phyloP scores from a whole-genome alignment of 2,113 vertebrate genomes.

The Phocoena phocoena region DNA sequence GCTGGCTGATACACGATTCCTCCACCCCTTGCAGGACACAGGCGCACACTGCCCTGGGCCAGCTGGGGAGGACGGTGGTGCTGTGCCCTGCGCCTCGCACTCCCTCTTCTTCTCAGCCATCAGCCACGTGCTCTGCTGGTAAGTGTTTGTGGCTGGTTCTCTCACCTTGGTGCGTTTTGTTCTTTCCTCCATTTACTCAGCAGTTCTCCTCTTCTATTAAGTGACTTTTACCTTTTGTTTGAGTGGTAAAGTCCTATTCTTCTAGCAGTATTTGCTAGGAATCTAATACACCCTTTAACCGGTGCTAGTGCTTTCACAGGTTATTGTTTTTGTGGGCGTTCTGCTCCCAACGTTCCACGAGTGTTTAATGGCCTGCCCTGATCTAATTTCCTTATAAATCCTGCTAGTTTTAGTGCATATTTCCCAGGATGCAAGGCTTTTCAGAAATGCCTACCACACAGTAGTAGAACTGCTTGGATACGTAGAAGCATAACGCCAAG shows the following conservation, averaged over 20 bases:
- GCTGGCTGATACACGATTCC: fast-evolving
- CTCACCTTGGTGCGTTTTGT: background rate
- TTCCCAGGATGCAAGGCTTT: background rate
- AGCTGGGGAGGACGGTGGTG: fast-evolving
- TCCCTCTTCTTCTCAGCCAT: background rate
- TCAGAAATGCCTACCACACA: background rate
- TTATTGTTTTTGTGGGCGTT: background rate
- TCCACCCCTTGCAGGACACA: background rate
- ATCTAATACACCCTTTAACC: background rate
- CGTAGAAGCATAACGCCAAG: background rate
- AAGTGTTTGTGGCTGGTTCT: background rate
- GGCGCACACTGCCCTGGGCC: background rate
- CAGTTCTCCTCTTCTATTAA: background rate
- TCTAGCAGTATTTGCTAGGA: background rate
- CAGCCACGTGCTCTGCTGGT: fast-evolving
- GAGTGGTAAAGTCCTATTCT: background rate
- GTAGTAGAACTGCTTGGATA: background rate
- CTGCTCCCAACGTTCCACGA: background rate
- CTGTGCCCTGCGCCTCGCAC: fast-evolving
- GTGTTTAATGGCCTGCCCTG: background rate
- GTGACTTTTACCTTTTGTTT: background rate
- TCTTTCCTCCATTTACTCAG: background rate
- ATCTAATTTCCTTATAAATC: background rate
- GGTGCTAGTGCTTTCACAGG: background rate
- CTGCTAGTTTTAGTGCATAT: background rate